These are phyloP conservation scores for Percopsis transmontana DNA, from an alignment of 2,113 vertebrate species.

Conservation along the genomic window DNA sequence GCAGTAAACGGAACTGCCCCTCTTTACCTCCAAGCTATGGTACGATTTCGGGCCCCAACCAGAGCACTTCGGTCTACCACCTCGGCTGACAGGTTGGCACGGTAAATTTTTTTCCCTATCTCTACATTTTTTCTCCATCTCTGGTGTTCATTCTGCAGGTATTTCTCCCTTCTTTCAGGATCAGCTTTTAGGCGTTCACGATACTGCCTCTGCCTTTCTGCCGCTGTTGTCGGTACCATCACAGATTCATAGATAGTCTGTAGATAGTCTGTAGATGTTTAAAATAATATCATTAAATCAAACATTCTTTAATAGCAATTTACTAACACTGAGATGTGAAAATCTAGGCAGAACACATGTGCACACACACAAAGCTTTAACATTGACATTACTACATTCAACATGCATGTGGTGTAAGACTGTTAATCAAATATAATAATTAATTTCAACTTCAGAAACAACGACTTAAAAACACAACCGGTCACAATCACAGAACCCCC, in stretches of 20 bases:
- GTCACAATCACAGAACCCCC: background rate
- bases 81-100: no score
- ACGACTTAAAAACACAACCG: background rate
- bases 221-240: background rate
- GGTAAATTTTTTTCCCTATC: background rate
- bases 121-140: background rate
- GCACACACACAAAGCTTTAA: background rate
- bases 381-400: background rate
- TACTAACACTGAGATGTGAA: background rate
- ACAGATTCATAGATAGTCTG: background rate
- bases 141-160: background rate
- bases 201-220: conserved; percentile 1
- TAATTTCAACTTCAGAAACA: background rate
- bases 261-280: conserved; percentile 2
- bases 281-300: background rate
- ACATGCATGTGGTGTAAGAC: background rate
- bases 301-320: background rate
- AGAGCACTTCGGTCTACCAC: no score
- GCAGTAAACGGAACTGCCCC: no score
- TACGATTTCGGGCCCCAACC: no score
- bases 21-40: no score
- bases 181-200: background rate
- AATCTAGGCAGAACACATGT: background rate
- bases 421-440: background rate
- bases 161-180: background rate